phyloP scores from a whole-genome alignment of 1,140 invertebrate genomes.

The Charaxes varanes region DNA sequence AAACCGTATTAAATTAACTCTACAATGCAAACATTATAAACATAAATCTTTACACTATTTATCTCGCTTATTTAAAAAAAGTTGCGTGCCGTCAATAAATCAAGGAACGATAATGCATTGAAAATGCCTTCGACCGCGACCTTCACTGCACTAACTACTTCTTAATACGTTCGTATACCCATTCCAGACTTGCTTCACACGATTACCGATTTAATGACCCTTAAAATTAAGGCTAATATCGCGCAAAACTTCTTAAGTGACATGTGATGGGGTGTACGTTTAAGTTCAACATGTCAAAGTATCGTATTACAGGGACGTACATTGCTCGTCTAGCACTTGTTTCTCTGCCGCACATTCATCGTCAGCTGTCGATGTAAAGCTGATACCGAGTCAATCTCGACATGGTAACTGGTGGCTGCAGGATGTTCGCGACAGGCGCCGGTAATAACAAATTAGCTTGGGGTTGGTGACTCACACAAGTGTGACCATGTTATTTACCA shows the following conservation, averaged over 20 bases:
- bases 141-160: slow-evolving; percentile 3
- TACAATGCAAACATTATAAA: slow-evolving; percentile 3
- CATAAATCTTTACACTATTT: slow-evolving; percentile 6
- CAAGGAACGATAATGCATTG: slow-evolving; percentile 4
- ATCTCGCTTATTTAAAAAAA: slow-evolving; percentile 1
- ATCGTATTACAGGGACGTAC: slow-evolving; percentile 1
- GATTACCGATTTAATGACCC: background rate
- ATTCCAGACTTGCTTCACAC: background rate
- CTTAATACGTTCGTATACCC: slow-evolving; percentile 3
- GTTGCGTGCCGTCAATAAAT: background rate
- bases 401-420: background rate
- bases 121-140: slow-evolving; percentile 5
- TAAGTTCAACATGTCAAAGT: slow-evolving; percentile 7
- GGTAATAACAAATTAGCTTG: slow-evolving; percentile 3
- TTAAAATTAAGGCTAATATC: background rate
- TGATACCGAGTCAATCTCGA: background rate
- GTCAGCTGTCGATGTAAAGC: background rate
- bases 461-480: slow-evolving; percentile 1
- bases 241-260: background rate
- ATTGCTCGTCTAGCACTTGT: slow-evolving; percentile 2
- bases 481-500: slow-evolving; percentile 1
- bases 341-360: background rate
- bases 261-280: background rate
- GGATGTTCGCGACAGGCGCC: slow-evolving; percentile 1
- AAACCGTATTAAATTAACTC: slow-evolving; percentile 2